Conservation (phyloP, 2,113 vertebrate genomes). For the Neolamprologus tretocephalus region DNA sequence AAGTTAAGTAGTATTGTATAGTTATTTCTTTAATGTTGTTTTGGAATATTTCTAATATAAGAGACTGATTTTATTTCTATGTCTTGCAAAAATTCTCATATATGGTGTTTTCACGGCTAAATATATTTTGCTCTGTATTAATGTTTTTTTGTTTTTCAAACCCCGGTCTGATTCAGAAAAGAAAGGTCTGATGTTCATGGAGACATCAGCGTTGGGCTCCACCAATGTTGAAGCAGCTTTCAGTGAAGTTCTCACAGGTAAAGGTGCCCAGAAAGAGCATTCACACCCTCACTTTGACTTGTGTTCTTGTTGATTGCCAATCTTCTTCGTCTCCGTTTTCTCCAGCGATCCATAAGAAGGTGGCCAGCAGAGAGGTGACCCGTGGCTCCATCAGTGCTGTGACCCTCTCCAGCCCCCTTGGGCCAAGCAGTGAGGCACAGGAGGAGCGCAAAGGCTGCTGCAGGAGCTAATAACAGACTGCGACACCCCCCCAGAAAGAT, state of each 20-base stretch:
- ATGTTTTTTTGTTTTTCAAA: neutral
- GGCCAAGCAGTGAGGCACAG: slow-evolving; percentile 1
- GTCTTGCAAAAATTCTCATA: neutral
- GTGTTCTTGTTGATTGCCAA: neutral
- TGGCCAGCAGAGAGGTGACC: slow-evolving; percentile 81
- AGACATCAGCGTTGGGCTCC: slow-evolving; percentile 92
- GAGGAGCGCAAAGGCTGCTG: slow-evolving; percentile 62
- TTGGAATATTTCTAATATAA: neutral
- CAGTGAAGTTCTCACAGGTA: slow-evolving; percentile 90
- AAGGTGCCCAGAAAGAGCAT: neutral
- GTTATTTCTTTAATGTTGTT: neutral
- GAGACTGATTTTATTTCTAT: neutral
- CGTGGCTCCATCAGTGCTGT: slow-evolving; percentile 74
- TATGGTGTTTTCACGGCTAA: neutral
- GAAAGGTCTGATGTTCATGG: slow-evolving; percentile 89
- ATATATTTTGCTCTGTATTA: neutral
- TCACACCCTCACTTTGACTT: neutral
- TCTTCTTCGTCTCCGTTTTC: neutral
- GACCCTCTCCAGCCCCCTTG: slow-evolving; percentile 47
- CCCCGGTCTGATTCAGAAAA: slow-evolving; percentile 72
- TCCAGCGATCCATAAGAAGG: slow-evolving; percentile 84
- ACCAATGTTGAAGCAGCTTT: slow-evolving; percentile 95
- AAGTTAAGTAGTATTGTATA: neutral
- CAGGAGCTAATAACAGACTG: slow-evolving; percentile 55
- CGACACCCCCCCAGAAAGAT: neutral